Evolutionary conservation across 2,113 vertebrate genomes (phyloP), one percentile per base, ranked within the genome.

Genomic region (Varanus salvator): DNA sequence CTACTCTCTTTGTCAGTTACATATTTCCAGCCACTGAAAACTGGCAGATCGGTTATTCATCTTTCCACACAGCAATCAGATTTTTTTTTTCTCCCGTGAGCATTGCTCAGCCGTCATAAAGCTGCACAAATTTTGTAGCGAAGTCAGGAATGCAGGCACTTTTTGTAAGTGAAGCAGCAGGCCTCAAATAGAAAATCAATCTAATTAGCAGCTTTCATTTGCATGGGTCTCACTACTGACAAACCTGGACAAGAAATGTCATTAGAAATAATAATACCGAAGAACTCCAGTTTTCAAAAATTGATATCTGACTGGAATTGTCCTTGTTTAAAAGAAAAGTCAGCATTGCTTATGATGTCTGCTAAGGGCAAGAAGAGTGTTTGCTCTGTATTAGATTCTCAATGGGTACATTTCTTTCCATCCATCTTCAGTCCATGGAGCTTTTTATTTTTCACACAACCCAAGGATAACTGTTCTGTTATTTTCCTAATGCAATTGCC

Each of bases 121-220:
- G 95, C 96, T 94, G 96, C 96, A 95, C 95, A 95, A 94, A 93
- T 96, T 97, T 96, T 96, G 93, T 96, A 95, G 93, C 92, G 91
- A 97, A 97, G 95, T 96, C 95, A 96, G 94, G 89, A 96, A 97
- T 97, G 96, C 94, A 95, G 95, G 96, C 95, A 94, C 93, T 95
- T 97, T 97, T 97, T 97, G 96, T 95, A 97, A 97, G 96, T 95
- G 97, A 97, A 97, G 97, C 97, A 97, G 94, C 96, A 97, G 93
- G 93, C 97, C 96, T 97, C 97, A 97, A 96, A 97, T 96, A 97
- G 96, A 97, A 96, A 97, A 97, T 97, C 96, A 97, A 97, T 97
- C 96, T 97, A 97, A 97, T 97, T 97, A 97, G 97, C 96, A 92
- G 95, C 91, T 96, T 95, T 94, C 91, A 96, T 96, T 97, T 95